These are phyloP conservation scores for Clamator glandarius DNA, from an alignment of 2,797 vertebrate genomes.

Conservation along the genomic window DNA sequence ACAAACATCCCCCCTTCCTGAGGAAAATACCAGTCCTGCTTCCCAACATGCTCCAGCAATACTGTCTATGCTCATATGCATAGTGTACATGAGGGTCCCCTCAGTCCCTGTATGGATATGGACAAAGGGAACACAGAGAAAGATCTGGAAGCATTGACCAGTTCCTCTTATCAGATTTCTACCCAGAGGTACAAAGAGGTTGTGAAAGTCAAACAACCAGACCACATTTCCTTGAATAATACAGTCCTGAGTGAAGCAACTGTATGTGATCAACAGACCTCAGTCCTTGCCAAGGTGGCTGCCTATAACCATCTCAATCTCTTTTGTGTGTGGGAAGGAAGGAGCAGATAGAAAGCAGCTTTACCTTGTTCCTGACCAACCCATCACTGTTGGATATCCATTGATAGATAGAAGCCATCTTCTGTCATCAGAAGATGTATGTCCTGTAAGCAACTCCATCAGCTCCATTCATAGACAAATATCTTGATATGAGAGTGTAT, in stretches of 20 bases:
- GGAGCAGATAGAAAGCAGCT: background rate
- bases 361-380: background rate
- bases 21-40: background rate
- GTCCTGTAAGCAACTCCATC: background rate
- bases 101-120: background rate
- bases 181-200: background rate
- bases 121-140: background rate
- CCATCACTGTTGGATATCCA: background rate
- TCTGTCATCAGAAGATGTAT: background rate
- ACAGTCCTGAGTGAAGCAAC: background rate
- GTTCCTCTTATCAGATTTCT: background rate
- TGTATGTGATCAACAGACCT: background rate
- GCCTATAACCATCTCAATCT: too few relatives aligned
- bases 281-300: too few relatives aligned
- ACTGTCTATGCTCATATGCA: background rate
- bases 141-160: background rate
- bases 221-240: too few relatives aligned
- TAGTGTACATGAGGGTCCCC: background rate
- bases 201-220: background rate
- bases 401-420: background rate
- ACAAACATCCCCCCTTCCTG: background rate
- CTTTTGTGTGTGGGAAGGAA: background rate
- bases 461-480: background rate
- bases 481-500: background rate
- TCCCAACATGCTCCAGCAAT: background rate